Evolutionary conservation across 37 sponge, comb jelly and placozoan genomes (phyloP).

Genomic region (Geodia barretti): DNA sequence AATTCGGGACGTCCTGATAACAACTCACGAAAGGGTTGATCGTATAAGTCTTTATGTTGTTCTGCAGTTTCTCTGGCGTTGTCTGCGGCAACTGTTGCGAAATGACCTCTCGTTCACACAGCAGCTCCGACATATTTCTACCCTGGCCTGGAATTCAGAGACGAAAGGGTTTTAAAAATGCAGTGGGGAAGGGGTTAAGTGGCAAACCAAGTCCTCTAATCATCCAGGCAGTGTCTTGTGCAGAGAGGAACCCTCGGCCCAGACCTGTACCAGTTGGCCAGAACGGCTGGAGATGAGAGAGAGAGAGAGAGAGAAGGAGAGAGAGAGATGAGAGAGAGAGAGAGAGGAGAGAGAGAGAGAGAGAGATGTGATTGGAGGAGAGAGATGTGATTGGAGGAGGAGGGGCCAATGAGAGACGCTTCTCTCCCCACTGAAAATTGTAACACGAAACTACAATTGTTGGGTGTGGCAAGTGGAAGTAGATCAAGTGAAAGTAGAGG

Average conservation of each 20-base stretch:
- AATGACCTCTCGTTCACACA: conserved; percentile 86
- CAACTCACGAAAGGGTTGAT: conserved; percentile 74
- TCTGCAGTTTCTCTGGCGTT: conserved; percentile 77
- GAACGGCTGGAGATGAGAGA: conserved; percentile 79
- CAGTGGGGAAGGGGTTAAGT: background rate
- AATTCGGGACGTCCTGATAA: no score
- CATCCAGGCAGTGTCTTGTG: conserved; percentile 96
- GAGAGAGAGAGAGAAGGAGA: background rate
- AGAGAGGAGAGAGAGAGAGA: background rate
- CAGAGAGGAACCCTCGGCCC: conserved; percentile 93
- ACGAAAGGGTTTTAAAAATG: no score
- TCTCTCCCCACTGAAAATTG: no score
- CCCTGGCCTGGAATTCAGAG: conserved; percentile 50
- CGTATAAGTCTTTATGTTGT: conserved; percentile 70
- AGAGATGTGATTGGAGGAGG: background rate
- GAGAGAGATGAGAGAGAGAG: conserved; percentile 3
- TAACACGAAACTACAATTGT: no score
- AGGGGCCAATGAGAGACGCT: no score
- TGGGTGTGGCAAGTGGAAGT: no score
- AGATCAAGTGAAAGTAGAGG: background rate
- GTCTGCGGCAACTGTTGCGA: conserved; percentile 93
- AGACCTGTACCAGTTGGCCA: conserved; percentile 97
- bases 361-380: background rate
- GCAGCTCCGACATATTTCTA: conserved; percentile 57
- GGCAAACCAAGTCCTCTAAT: conserved; percentile 56